phyloP scores from a whole-genome alignment of 2,888 invertebrate genomes.

The Caenorhabditis macrosperma region DNA sequence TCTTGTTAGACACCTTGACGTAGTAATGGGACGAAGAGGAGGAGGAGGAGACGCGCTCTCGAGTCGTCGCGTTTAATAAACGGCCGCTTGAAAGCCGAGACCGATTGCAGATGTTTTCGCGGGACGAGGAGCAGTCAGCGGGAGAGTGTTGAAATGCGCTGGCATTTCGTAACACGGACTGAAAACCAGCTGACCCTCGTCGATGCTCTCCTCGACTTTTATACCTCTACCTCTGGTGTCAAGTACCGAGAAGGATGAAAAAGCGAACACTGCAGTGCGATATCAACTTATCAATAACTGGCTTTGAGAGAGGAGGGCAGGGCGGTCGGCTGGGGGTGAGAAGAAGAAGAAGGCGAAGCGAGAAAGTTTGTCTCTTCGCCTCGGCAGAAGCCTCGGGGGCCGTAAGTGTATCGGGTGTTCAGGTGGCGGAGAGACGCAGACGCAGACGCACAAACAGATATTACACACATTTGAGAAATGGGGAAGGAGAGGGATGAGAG shows the following conservation, averaged over 20 bases:
- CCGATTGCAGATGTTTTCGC: constrained; percentile 47
- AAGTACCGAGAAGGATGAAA: background rate
- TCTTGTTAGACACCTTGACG: constrained; percentile 55
- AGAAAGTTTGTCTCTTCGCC: constrained; percentile 12
- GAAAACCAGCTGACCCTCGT: constrained; percentile 19
- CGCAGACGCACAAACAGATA: constrained; percentile 43
- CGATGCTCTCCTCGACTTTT: no score
- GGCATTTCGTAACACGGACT: background rate
- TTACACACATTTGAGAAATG: constrained; percentile 37
- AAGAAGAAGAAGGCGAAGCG: background rate
- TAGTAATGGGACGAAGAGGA: constrained; percentile 44
- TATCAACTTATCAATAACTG: constrained; percentile 48
- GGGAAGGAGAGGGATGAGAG: background rate
- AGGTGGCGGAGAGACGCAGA: constrained; percentile 35
- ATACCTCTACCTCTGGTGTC: constrained; percentile 10
- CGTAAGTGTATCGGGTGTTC: constrained; percentile 47
- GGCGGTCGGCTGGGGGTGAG: background rate
- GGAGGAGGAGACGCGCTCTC: constrained; percentile 13
- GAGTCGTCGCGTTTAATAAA: constrained; percentile 46
- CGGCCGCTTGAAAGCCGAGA: background rate
- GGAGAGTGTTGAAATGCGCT: constrained; percentile 13
- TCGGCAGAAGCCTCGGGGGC: constrained; percentile 43
- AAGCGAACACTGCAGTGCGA: constrained; percentile 12
- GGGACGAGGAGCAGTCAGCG: background rate
- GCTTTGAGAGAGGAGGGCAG: no score